phyloP scores from a whole-genome alignment of 1,140 invertebrate genomes.

The Aphelinus atriplicis region DNA sequence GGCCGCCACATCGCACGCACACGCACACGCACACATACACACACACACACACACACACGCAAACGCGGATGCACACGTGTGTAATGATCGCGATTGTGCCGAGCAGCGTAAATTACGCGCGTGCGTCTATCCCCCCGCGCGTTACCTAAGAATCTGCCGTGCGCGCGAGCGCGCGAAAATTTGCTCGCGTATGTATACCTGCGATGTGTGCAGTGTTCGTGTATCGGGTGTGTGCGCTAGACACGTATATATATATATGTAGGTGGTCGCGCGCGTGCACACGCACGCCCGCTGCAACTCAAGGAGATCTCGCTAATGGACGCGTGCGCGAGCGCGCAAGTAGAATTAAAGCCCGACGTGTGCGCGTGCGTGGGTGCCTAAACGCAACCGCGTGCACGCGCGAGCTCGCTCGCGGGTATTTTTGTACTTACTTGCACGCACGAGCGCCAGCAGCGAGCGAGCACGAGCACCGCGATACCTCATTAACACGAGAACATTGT shows the following conservation, averaged over 20 bases:
- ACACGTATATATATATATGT: background rate
- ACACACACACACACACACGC: no score
- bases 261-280: no score
- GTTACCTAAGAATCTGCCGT: slow-evolving; percentile 44
- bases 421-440: no score
- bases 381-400: background rate
- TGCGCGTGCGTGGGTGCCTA: background rate
- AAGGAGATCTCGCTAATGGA: no score
- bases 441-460: no score
- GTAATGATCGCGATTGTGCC: slow-evolving; percentile 6
- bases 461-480: no score
- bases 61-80: slow-evolving; percentile 13
- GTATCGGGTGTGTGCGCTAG: background rate
- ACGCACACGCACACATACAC: background rate
- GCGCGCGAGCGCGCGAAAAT: background rate
- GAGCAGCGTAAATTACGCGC: slow-evolving; percentile 23
- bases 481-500: no score
- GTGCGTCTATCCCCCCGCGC: slow-evolving; percentile 34
- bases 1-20: background rate
- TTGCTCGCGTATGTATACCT: background rate
- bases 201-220: no score
- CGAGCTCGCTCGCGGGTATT: background rate
- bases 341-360: background rate
- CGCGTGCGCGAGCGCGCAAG: background rate
- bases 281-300: background rate